Percentiles rank a stretch among this genome's conserved stretches.
These are phyloP conservation scores for Sepioteuthis lessoniana DNA, from an alignment of 2,888 invertebrate genomes.

Conservation along the genomic window DNA sequence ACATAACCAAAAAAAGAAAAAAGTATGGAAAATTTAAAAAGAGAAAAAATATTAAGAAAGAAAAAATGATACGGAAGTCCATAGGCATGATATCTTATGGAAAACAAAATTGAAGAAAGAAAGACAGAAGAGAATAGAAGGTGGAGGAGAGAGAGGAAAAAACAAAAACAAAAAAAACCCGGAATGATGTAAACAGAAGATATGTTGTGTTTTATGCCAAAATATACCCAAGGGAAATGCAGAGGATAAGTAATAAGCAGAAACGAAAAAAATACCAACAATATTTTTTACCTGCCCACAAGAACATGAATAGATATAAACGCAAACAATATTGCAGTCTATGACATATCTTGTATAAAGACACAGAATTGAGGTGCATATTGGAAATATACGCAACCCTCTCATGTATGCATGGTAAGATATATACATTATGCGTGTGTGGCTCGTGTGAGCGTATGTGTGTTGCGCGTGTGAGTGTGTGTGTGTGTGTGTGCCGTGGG, in stretches of 20 bases:
- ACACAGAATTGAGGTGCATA: too few relatives aligned
- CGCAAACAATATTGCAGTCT: not conserved
- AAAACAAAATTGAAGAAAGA: not conserved
- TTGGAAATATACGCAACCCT: too few relatives aligned
- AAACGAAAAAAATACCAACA: not conserved
- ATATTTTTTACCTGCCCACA: not conserved
- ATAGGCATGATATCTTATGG: not conserved
- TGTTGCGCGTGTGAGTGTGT: too few relatives aligned
- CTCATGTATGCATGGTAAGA: too few relatives aligned
- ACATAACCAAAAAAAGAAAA: not conserved
- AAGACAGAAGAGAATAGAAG: not conserved
- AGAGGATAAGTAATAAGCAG: not conserved
- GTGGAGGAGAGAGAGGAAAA: not conserved
- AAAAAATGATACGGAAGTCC: not conserved
- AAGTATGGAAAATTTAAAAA: not conserved
- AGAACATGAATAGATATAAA: not conserved
- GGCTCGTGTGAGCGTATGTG: too few relatives aligned
- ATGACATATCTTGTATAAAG: too few relatives aligned
- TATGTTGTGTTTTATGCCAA: constrained; percentile 33
- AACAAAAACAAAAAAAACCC: too few relatives aligned
- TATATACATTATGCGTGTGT: too few relatives aligned
- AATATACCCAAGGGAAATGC: not conserved
- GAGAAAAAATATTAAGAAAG: not conserved
- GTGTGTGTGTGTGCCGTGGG: too few relatives aligned
- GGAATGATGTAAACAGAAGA: constrained; percentile 5